These are phyloP conservation scores for Furcula furcula DNA, from an alignment of 2,888 invertebrate species.

Conservation along the genomic window DNA sequence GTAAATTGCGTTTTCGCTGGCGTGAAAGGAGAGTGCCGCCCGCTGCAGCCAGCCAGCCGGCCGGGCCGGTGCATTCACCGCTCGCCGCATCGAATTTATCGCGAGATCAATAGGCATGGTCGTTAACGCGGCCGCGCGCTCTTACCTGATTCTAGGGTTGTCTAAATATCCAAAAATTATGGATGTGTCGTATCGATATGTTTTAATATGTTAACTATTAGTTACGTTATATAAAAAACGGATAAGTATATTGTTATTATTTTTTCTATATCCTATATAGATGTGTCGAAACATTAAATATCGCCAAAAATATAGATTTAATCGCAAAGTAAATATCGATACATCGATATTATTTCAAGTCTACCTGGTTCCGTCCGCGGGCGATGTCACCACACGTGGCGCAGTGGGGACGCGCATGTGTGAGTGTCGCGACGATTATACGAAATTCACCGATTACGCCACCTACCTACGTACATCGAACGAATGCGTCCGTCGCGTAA, in stretches of 20 bases:
- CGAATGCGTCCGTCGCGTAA: conserved; percentile 45
- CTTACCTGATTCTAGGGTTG: too few species aligned
- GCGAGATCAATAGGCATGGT: conserved; percentile 65
- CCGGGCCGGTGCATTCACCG: conserved; percentile 71
- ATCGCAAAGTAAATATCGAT: too few species aligned
- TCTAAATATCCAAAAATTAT: too few species aligned
- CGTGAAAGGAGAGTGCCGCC: conserved; percentile 64
- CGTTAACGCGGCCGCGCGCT: conserved; percentile 44
- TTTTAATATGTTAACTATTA: too few species aligned
- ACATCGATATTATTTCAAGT: too few species aligned
- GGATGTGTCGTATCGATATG: too few species aligned
- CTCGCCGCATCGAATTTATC: conserved; percentile 72
- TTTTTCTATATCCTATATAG: too few species aligned
- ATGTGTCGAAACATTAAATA: too few species aligned
- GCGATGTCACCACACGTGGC: conserved; percentile 70
- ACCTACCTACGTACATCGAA: conserved; percentile 45
- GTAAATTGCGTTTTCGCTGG: conserved; percentile 63
- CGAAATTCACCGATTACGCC: conserved; percentile 72
- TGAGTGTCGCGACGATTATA: conserved; percentile 56
- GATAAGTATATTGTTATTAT: too few species aligned
- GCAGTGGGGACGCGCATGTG: conserved; percentile 37
- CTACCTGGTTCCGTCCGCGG: conserved; percentile 48
- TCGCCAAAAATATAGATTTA: too few species aligned
- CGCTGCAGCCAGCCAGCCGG: conserved; percentile 44
- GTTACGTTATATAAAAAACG: too few species aligned